Conservation (phyloP, 2,888 invertebrate genomes). For the Thecophora atra region DNA sequence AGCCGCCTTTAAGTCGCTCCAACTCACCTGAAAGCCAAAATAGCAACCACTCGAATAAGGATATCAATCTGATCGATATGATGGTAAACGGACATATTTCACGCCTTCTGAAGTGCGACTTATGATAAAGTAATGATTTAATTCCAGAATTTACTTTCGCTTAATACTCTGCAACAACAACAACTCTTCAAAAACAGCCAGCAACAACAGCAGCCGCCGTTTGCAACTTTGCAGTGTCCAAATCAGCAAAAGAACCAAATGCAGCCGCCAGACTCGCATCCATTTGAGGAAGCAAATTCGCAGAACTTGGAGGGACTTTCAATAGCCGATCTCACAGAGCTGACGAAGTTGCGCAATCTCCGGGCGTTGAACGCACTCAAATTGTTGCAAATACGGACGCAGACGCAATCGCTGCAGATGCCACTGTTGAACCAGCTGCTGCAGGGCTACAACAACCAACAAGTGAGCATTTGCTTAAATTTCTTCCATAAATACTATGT, state of each 20-base stretch:
- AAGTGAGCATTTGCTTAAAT: constrained; percentile 28
- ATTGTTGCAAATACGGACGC: constrained; percentile 58
- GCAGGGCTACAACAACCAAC: constrained; percentile 54
- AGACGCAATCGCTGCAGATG: constrained; percentile 55
- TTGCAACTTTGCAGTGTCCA: constrained; percentile 28
- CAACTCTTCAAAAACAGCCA: constrained; percentile 43
- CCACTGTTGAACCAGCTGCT: constrained; percentile 59
- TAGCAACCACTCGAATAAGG: constrained; percentile 61
- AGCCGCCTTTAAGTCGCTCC: constrained; percentile 62
- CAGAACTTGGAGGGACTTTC: constrained; percentile 53
- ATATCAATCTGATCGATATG: constrained; percentile 61
- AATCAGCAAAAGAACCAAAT: constrained; percentile 39
- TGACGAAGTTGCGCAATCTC: constrained; percentile 61
- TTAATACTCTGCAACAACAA: constrained; percentile 49
- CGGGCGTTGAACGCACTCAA: constrained; percentile 63
- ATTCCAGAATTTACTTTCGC: constrained; percentile 58
- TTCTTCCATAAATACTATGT: neutral
- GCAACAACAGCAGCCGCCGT: constrained; percentile 39
- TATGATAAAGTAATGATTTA: neutral
- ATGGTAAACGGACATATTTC: constrained; percentile 57
- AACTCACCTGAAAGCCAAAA: constrained; percentile 65
- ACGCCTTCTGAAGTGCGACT: too few relatives aligned
- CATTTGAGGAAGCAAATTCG: constrained; percentile 48
- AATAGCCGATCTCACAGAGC: constrained; percentile 57
- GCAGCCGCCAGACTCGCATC: constrained; percentile 43